phyloP scores from a whole-genome alignment of 2,113 vertebrate genomes.

The Thunnus thynnus region DNA sequence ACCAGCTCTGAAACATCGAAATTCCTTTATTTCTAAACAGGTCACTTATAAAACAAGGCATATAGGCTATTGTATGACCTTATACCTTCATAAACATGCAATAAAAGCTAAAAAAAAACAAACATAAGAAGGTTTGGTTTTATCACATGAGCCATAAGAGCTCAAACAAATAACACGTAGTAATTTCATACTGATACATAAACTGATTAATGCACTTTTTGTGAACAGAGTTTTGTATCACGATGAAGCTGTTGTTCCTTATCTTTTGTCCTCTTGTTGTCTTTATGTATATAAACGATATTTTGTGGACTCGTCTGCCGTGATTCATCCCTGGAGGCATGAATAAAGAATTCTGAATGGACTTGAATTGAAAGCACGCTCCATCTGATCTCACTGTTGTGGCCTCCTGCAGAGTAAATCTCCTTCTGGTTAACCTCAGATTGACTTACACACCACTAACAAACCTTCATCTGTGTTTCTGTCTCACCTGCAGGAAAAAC shows the following conservation, averaged over 20 bases:
- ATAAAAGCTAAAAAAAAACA: no score
- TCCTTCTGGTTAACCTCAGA: slow-evolving; percentile 42
- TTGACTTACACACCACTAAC: slow-evolving; percentile 26
- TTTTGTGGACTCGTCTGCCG: neutral
- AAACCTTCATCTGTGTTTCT: slow-evolving; percentile 9
- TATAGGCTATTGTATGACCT: no score
- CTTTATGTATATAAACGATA: neutral
- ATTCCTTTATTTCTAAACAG: no score
- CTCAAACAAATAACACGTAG: no score
- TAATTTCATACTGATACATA: no score
- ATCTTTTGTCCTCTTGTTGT: neutral
- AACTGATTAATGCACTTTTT: no score
- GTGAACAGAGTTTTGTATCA: neutral
- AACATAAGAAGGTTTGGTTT: no score
- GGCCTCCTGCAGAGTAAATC: neutral
- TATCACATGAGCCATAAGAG: no score
- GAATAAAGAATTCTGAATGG: slow-evolving; percentile 30
- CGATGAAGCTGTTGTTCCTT: neutral
- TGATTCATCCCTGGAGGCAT: slow-evolving; percentile 14
- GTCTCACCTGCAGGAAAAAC: slow-evolving; percentile 37
- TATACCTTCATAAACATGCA: no score
- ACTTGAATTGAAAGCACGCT: slow-evolving; percentile 5
- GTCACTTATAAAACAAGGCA: no score
- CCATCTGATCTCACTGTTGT: slow-evolving; percentile 18
- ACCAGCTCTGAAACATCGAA: no score